These are phyloP conservation scores for Astreopora myriophthalma DNA, from an alignment of 64 coral and sea anemone species.

Conservation along the genomic window DNA sequence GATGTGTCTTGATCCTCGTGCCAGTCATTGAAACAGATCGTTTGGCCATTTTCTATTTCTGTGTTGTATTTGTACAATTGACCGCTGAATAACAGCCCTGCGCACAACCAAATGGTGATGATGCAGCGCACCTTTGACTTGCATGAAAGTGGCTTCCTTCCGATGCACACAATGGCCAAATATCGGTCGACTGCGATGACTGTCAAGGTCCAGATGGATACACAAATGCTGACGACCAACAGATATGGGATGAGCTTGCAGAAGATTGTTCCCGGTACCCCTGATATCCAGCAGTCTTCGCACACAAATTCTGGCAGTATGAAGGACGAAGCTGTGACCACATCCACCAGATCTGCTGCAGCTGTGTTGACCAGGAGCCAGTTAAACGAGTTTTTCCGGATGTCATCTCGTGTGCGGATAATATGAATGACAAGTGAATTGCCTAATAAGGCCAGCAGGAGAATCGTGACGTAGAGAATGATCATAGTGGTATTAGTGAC, in stretches of 20 bases:
- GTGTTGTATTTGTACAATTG: constrained; percentile 49
- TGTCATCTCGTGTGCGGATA: constrained; percentile 42
- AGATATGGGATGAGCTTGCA: constrained; percentile 54
- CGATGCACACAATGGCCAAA: constrained; percentile 9
- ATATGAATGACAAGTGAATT: constrained; percentile 66
- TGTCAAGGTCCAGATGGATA: constrained; percentile 45
- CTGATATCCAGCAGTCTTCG: constrained; percentile 35
- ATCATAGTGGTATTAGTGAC: not conserved
- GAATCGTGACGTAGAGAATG: constrained; percentile 16
- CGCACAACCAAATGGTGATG: constrained; percentile 25
- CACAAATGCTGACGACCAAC: not conserved
- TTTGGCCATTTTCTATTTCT: not conserved
- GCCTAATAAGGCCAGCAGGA: constrained; percentile 41
- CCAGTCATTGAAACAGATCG: constrained; percentile 3
- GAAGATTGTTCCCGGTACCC: constrained; percentile 18
- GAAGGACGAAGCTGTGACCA: not conserved
- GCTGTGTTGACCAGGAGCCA: constrained; percentile 73
- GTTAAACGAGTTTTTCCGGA: constrained; percentile 62
- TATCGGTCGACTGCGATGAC: constrained; percentile 63
- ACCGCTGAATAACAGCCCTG: not conserved
- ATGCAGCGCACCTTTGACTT: constrained; percentile 7
- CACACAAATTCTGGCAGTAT: not conserved
- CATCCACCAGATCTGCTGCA: constrained; percentile 48
- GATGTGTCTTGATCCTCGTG: not conserved
- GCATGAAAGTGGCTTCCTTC: constrained; percentile 17